Conservation (phyloP, 2,113 vertebrate genomes). For the Loxodonta africana region DNA sequence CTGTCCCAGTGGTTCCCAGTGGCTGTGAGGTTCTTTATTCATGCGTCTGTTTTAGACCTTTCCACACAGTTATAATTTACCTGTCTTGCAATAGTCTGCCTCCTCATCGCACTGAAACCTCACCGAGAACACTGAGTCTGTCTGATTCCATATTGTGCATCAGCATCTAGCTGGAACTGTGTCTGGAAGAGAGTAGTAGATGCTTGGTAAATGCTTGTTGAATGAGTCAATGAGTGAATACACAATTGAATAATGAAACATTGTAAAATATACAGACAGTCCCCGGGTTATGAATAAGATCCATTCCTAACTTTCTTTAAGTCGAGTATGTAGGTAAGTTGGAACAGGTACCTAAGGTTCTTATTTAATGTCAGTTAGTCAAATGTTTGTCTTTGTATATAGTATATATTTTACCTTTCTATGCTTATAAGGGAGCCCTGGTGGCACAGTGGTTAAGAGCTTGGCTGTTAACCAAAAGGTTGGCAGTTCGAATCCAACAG, state of each 20-base stretch:
- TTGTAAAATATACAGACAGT: neutral
- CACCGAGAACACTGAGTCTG: neutral
- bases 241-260: neutral
- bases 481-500: too few species aligned
- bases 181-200: neutral
- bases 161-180: neutral
- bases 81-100: neutral
- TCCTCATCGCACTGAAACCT: neutral
- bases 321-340: too few species aligned
- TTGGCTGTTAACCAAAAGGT: too few species aligned
- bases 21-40: neutral
- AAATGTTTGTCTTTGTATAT: too few species aligned
- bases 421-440: too few species aligned
- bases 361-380: too few species aligned
- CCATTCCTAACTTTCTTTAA: too few species aligned
- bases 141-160: neutral
- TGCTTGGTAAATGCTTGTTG: neutral
- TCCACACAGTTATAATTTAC: neutral
- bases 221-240: neutral
- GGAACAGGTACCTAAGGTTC: too few species aligned
- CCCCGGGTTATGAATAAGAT: too few species aligned
- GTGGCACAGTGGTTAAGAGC: too few species aligned
- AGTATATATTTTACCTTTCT: too few species aligned
- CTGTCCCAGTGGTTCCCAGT: fast-evolving
- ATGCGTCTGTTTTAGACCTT: neutral